Evolutionary conservation across 2,113 vertebrate genomes (phyloP), one percentile per base, ranked within the genome.

Genomic region (Etheostoma spectabile): DNA sequence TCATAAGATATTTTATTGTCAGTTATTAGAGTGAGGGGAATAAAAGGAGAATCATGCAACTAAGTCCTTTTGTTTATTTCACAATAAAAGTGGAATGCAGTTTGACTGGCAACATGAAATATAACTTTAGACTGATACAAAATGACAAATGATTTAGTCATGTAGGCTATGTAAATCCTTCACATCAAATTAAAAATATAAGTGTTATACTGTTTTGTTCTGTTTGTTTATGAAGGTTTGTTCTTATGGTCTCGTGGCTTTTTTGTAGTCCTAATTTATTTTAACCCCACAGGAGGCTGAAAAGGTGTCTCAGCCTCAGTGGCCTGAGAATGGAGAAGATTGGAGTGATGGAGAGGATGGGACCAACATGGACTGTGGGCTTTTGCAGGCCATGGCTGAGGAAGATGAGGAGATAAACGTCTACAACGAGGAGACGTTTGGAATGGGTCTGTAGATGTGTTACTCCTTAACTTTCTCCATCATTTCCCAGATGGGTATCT

Each of bases 401-500:
- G 97, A 97, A 57, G 97, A 97, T 55, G 96, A 96, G 68, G 96
- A 95, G 22, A 95, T 97, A 0, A 95, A 98, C 49, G 69, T 97
- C 12, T 93, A 96, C 93, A 97, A 97, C 0, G 96, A 96, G 4
- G 96, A 96, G 91, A 97, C 96, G 2, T 97, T 98, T 91, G 96
- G 96, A 48, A 91, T 96, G 89, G 95, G 96, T 96, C 66, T 35
- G 91, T 65, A 22, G 2, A 18, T 33, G 27, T 24, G 13, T 21
- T 46, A 6, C 16, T 35, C 19, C 2, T 8, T 33, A 24, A 30
- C 13, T 0, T 16, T 3, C 3, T 45, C 51, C 21, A 5, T 19
- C 1, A 16, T 27, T 59, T n/a, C n/a, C n/a, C n/a, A n/a, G n/a
- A n/a, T 21, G 22, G 22, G 2, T 45, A 3, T 19, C 18, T 13